A percentile compares a stretch with the other conserved stretches of the same genome.
Conservation (phyloP, 2,797 vertebrate genomes). For the Myripristis murdjan region DNA sequence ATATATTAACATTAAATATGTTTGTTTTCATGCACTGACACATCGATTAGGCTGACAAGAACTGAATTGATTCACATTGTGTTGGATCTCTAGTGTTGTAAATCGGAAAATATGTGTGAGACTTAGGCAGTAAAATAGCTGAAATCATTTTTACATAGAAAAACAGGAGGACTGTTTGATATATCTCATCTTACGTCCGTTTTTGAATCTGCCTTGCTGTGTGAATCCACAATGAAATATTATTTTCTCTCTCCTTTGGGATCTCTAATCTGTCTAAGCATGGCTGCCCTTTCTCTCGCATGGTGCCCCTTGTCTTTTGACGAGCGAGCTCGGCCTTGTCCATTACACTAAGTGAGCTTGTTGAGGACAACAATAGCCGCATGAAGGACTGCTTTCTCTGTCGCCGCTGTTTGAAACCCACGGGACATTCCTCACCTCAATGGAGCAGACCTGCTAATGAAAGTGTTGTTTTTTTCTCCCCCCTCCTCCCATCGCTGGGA, state of each 20-base stretch:
- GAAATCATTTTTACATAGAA: background rate
- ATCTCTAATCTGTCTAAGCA: conserved; percentile 77
- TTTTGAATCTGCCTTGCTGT: conserved; percentile 58
- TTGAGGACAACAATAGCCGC: conserved; percentile 78
- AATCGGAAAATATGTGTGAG: too few species aligned
- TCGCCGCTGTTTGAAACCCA: conserved; percentile 74
- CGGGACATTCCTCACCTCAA: conserved; percentile 83
- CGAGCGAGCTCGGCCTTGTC: conserved; percentile 65
- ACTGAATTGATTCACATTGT: background rate
- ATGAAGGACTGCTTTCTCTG: conserved; percentile 76
- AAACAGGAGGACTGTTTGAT: background rate
- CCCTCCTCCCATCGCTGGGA: conserved; percentile 79
- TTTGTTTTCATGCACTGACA: background rate
- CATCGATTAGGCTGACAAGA: background rate
- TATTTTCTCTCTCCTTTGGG: conserved; percentile 60
- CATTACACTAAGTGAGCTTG: conserved; percentile 82
- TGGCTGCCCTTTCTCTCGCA: conserved; percentile 77
- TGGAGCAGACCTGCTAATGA: conserved; percentile 79
- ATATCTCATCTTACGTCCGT: conserved; percentile 37
- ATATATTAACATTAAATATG: background rate
- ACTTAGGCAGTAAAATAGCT: too few species aligned
- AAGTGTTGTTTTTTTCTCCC: conserved; percentile 84
- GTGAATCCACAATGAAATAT: conserved; percentile 66
- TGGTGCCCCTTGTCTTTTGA: conserved; percentile 69
- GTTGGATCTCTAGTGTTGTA: background rate